Evolutionary conservation across 30 jellyfish, hydroid and myxozoan genomes (phyloP), one percentile per base, ranked within the genome.

Genomic region (Chrysaora quinquecirrha): DNA sequence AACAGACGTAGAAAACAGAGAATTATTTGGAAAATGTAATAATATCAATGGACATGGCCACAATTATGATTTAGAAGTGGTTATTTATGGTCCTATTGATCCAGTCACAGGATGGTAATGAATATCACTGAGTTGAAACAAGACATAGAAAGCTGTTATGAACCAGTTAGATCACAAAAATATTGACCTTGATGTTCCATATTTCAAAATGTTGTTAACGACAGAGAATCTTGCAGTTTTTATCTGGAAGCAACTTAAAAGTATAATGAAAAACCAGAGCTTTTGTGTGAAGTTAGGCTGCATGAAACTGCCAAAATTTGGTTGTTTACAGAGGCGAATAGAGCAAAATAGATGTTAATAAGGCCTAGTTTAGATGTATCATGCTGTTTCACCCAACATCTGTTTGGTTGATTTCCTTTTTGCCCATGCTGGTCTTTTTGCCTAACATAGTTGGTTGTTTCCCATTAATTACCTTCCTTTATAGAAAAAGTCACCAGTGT

Each of bases 41-140:
- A 78, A 76, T 48, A 65, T 64, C 23, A 76, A 95, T 85, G 99
- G 99, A 1, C 99, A 94, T 61, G 99, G 99, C 21, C 99, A 95
- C 78, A 95, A 95, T 71, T 95, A 95, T 66, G 62, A 78, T 34
- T 82, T 89, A 20, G 94, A 89, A 58, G 96, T 95, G 18, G 86
- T 96, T 12, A 27, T 89, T 14, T 38, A 54, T 25, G 99, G 99
- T 18, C 75, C 88, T 9, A 66, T 89, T 11, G 85, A 89, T 63
- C 94, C 96, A 32, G 54, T 11, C 21, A 89, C 97, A 1, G 99
- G 27, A 89, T 89, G 97, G 89, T 95, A 4, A 63, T 95, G 63
- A 87, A 95, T 62, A 30, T 89, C 2, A n/a, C 48, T n/a, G 95
- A 76, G 31, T 61, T 95, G 84, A 89, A 84, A 69, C 46, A 49